Conservation (phyloP, 2,797 vertebrate genomes). For the Florisuga fusca region DNA sequence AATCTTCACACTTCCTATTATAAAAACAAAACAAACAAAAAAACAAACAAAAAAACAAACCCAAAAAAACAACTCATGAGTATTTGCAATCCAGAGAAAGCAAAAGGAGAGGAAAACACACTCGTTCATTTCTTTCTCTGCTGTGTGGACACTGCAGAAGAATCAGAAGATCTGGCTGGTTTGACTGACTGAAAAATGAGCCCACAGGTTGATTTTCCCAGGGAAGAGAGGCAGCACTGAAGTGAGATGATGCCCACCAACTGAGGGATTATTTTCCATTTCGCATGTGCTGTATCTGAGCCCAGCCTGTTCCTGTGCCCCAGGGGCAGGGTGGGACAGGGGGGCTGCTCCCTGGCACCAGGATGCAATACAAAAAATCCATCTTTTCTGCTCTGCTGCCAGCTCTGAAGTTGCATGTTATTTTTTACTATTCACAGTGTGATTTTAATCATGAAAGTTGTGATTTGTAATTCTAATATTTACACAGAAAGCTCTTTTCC, state of each 20-base stretch:
- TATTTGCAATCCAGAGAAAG: not conserved
- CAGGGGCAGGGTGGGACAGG: too few relatives aligned
- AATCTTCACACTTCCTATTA: not conserved
- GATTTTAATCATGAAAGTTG: constrained; percentile 55
- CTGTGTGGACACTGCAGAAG: not conserved
- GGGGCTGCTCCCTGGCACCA: rapidly evolving
- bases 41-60: too few relatives aligned
- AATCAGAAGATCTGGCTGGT: not conserved
- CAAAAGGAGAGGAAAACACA: not conserved
- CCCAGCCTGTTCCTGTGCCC: not conserved
- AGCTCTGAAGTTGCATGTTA: rapidly evolving
- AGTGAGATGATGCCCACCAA: not conserved
- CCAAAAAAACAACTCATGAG: too few relatives aligned
- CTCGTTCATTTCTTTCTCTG: not conserved
- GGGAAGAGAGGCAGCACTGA: not conserved
- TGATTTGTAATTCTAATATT: constrained; percentile 67
- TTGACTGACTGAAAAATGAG: not conserved
- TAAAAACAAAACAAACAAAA: too few relatives aligned
- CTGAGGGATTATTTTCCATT: not conserved
- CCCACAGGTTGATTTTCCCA: not conserved
- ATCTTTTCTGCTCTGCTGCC: not conserved
- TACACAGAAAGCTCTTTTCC: constrained; percentile 47
- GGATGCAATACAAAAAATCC: not conserved
- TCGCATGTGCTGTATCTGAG: not conserved
- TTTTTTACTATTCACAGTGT: not conserved